Evolutionary conservation across 2,113 vertebrate genomes (phyloP).

Genomic region (Seriola dumerili): DNA sequence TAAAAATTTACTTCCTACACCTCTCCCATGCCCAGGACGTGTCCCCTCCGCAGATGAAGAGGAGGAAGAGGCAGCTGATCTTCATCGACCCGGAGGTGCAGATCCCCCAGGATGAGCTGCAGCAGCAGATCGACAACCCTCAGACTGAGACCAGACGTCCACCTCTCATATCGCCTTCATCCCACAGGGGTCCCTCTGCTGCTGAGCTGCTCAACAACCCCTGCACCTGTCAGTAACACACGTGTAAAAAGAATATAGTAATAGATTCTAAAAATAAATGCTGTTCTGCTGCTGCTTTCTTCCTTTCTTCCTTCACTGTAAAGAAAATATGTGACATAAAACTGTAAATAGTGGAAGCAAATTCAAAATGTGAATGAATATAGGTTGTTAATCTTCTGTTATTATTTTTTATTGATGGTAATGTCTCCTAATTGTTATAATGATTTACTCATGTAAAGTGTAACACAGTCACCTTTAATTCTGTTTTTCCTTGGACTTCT

Average conservation of each 20-base stretch:
- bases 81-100: conserved; percentile 81
- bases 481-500: neutral
- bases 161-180: neutral
- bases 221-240: conserved; percentile 78
- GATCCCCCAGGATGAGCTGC: conserved; percentile 65
- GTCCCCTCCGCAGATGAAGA: conserved; percentile 33
- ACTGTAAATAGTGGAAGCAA: too few relatives aligned
- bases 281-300: too few relatives aligned
- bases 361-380: too few relatives aligned
- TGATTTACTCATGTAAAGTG: neutral
- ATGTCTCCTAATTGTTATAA: neutral
- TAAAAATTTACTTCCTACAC: neutral
- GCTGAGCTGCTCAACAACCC: conserved; percentile 72
- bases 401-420: neutral
- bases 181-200: conserved; percentile 33
- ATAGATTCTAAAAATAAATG: too few relatives aligned
- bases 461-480: neutral
- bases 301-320: neutral
- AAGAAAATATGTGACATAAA: neutral
- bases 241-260: too few relatives aligned
- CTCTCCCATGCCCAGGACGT: conserved; percentile 15
- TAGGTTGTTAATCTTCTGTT: neutral
- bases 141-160: conserved; percentile 54
- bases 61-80: conserved; percentile 75
- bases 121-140: conserved; percentile 59